phyloP scores from a whole-genome alignment of 2,113 vertebrate species.

The Ascaphus truei region DNA sequence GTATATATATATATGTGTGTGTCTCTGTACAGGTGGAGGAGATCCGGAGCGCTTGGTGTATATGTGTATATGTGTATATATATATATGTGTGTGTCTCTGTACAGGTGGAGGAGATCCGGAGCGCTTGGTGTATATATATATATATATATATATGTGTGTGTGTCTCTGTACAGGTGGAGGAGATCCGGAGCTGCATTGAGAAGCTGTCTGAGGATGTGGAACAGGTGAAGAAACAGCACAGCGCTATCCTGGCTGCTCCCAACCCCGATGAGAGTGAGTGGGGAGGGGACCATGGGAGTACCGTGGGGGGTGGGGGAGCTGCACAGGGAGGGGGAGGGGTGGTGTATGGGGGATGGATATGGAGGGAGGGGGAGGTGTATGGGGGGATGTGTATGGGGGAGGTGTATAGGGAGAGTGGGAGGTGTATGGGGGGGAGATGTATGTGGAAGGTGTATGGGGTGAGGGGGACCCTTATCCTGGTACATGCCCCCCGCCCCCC shows the following conservation, averaged over 20 bases:
- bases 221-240: slow-evolving; percentile 92
- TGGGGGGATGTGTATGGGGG: neutral
- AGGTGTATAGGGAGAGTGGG: neutral
- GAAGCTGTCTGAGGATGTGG: slow-evolving; percentile 88
- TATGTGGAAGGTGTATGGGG: too few species aligned
- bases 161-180: slow-evolving; percentile 67
- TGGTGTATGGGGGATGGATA: too few species aligned
- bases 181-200: slow-evolving; percentile 90
- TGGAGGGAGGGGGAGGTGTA: neutral
- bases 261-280: slow-evolving; percentile 89
- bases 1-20: too few species aligned
- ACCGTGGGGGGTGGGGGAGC: too few species aligned
- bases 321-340: neutral
- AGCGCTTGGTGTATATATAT: too few species aligned
- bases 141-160: neutral
- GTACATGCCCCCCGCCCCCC: too few species aligned
- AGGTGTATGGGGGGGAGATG: neutral
- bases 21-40: too few species aligned
- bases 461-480: too few species aligned
- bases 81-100: too few species aligned
- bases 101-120: too few species aligned
- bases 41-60: too few species aligned
- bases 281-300: neutral
- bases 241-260: slow-evolving; percentile 89
- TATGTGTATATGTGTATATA: too few species aligned